A percentile compares a stretch with the other conserved stretches of the same genome.
These are phyloP conservation scores for Didymodactylos carnosus DNA, from an alignment of 2,888 invertebrate species.

Conservation along the genomic window DNA sequence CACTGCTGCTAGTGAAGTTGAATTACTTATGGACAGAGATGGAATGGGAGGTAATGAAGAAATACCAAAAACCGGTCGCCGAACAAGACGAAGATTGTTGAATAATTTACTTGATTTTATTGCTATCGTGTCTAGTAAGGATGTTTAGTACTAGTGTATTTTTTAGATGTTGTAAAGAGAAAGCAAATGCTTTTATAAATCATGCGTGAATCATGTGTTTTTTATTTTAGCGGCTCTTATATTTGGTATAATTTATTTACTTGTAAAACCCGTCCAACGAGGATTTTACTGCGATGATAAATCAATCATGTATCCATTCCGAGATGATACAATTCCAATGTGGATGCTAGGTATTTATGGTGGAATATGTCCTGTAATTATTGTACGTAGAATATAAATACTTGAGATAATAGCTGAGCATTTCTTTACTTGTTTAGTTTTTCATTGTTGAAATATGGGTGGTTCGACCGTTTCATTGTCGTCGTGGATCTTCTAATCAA, in stretches of 20 bases:
- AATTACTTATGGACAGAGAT: neutral
- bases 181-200: no score
- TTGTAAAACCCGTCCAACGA: neutral
- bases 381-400: neutral
- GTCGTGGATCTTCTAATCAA: neutral
- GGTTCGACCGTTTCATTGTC: neutral
- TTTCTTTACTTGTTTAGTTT: neutral
- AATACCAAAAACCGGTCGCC: no score
- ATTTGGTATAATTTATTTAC: slow-evolving; percentile 2
- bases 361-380: neutral
- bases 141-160: no score
- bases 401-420: neutral
- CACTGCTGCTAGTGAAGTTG: neutral
- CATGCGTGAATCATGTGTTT: neutral
- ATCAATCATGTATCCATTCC: slow-evolving; percentile 7
- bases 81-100: neutral
- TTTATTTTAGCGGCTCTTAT: neutral
- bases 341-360: slow-evolving; percentile 5
- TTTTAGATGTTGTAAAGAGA: no score
- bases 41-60: neutral
- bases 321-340: slow-evolving; percentile 4
- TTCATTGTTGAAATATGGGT: neutral
- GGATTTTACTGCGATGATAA: slow-evolving; percentile 11
- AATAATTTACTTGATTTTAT: neutral
- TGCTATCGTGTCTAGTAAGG: neutral